These are phyloP conservation scores for Andrena marginata DNA, from an alignment of 2,888 invertebrate genomes.

Conservation along the genomic window DNA sequence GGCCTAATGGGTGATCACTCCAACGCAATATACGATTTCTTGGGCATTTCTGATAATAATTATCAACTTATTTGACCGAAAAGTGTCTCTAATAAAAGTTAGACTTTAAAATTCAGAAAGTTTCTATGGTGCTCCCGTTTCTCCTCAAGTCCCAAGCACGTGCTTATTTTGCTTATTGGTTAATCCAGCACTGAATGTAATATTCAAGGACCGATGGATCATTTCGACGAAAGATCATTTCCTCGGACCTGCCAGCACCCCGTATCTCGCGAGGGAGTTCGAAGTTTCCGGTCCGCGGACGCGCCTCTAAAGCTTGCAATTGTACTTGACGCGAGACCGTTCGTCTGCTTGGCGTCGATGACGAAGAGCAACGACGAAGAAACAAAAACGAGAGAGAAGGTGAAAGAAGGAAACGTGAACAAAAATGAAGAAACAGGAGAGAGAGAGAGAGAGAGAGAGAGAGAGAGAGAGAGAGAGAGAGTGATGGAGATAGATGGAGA, in stretches of 20 bases:
- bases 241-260: slow-evolving; percentile 16
- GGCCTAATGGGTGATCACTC: background rate
- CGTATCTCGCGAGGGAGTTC: slow-evolving; percentile 55
- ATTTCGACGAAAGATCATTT: slow-evolving; percentile 2
- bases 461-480: slow-evolving; percentile 17
- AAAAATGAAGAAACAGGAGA: slow-evolving; percentile 6
- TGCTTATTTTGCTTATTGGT: too few species aligned
- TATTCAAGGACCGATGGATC: background rate
- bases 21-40: too few species aligned
- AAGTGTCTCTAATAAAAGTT: too few species aligned
- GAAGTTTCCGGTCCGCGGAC: slow-evolving; percentile 20
- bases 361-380: slow-evolving; percentile 29
- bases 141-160: too few species aligned
- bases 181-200: too few species aligned
- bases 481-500: slow-evolving; percentile 4
- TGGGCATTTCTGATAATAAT: too few species aligned
- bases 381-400: slow-evolving; percentile 25
- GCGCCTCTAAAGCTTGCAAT: slow-evolving; percentile 32
- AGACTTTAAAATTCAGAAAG: too few species aligned
- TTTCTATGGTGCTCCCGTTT: too few species aligned
- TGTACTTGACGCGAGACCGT: slow-evolving; percentile 28
- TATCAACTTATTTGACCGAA: too few species aligned
- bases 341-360: slow-evolving; percentile 35
- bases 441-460: background rate
- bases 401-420: slow-evolving; percentile 33